Evolutionary conservation across 2,888 invertebrate genomes (phyloP), one percentile per base, ranked within the genome.

Genomic region (Tinea trinotella): DNA sequence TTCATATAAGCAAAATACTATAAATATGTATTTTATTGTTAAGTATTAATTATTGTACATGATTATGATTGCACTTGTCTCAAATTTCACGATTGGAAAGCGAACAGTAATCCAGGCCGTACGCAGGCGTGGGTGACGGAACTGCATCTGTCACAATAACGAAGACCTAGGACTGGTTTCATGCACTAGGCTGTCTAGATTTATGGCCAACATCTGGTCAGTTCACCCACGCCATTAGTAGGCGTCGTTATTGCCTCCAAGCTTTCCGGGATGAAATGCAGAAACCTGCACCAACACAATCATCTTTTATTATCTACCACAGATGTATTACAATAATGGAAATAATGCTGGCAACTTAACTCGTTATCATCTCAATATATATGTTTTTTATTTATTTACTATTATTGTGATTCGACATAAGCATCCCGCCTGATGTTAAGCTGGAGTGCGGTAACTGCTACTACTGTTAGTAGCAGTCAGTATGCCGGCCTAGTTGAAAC

Each of bases 191-290:
- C 24, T 40, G 36, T 17, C 35, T 36, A 54, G 56, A 56, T 56
- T 56, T 56, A 56, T 56, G 36, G 15, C 7, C 20, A 22, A 30
- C 56, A 54, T 60, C 60, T 59, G 59, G 55, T 56, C 59, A 58
- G 56, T 50, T 60, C 63, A 59, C 64, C 65, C 63, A 66, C 65
- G 60, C 57, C 35, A 35, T 54, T 46, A 10, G 65, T 64, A 58
- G 64, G 64, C 63, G 65, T 58, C 54, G 58, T 63, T 61, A 62
- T 61, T 59, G 59, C 62, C 63, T 62, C 58, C 58, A 57, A 62
- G 60, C 62, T 59, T 57, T 59, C 59, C 61, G 53, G 52, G 17
- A 50, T 46, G 46, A 46, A 46, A 46, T 46, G 46, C 19, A n/a
- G 46, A 19, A 46, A 15, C 46, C 46, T 46, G 46, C 19, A 40